Base-by-base conservation (phyloP, 2,888 invertebrate species). In the Cerastoderma edule region DNA sequence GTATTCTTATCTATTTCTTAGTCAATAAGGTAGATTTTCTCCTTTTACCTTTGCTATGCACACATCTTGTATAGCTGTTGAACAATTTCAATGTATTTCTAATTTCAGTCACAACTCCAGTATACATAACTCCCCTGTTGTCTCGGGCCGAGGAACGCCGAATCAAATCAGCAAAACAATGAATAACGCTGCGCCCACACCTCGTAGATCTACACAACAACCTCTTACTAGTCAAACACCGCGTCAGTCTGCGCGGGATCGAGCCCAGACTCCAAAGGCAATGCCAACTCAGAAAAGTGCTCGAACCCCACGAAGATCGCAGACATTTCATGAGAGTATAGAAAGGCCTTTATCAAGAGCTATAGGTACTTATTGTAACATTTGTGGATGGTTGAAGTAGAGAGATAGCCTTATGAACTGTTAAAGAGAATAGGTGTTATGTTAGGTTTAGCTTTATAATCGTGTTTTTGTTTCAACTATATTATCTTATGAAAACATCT, bases 291-390 rank as follows among this genome's bases (percentile, higher is more conserved):
- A 72, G 44, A 48, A 50, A 24, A 72, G 67, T 32, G 65, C 60
- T 10, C 27, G 46, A 4, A 78, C 78, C 1, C 77, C 82, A 1
- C 67, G 79, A 64, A 72, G 79, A 44, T 76, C 82, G 3, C 74
- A 82, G 35, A 77, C 78, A n/a, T 79, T 72, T 33, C 82, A 79
- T 67, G 82, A 67, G 32, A 67, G 72, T 44, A 24, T 66, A 10
- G 67, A 76, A 60, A 67, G 88, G 84, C 67, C 80, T 81, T 67
- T 72, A n/a, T 89, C 89, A 6, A 82, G 87, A 68, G 87, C 87
- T 35, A 84, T 89, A 66, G 86, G 89, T 89, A 79, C 65, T 78
- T 53, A n/a, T n/a, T n/a, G n/a, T n/a, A n/a, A n/a, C n/a, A n/a
- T n/a, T n/a, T n/a, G n/a, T n/a, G n/a, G n/a, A n/a, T n/a, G n/a